Percentiles rank a stretch among this genome's conserved stretches.
These are phyloP conservation scores for Serranus cabrilla DNA, from an alignment of 2,797 vertebrate species.

Conservation along the genomic window DNA sequence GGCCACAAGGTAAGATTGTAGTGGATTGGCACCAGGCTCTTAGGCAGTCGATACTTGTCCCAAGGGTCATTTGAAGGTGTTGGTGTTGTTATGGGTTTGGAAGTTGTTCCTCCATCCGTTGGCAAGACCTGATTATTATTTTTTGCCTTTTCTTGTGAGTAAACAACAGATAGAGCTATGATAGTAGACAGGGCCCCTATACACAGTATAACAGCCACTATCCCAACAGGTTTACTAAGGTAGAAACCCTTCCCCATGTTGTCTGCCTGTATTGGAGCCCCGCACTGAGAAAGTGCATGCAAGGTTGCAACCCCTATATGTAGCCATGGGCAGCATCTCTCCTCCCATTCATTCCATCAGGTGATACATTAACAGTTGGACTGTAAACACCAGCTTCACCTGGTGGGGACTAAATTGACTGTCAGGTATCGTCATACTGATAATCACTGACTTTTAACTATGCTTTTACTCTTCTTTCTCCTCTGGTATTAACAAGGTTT, in stretches of 20 bases:
- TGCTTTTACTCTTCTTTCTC: not conserved
- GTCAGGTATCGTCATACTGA: not conserved
- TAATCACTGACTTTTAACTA: not conserved
- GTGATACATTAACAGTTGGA: conserved; percentile 74
- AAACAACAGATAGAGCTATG: conserved; percentile 91
- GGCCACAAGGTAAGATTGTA: conserved; percentile 90
- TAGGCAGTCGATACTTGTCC: conserved; percentile 89
- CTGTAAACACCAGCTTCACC: conserved; percentile 22
- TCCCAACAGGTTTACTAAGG: conserved; percentile 86
- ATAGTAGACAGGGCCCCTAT: conserved; percentile 86
- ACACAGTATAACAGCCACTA: conserved; percentile 77
- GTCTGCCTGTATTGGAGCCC: not conserved
- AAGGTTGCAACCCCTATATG: conserved; percentile 50
- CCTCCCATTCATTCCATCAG: conserved; percentile 49
- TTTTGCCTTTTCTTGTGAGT: conserved; percentile 86
- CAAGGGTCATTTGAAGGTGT: conserved; percentile 79
- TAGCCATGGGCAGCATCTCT: conserved; percentile 12
- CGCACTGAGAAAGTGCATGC: conserved; percentile 15
- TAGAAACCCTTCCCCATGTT: conserved; percentile 92
- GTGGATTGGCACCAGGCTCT: conserved; percentile 76
- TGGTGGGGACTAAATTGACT: not conserved
- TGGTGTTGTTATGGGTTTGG: conserved; percentile 63
- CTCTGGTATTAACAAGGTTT: not conserved
- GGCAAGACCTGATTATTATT: conserved; percentile 49
- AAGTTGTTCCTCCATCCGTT: conserved; percentile 32